Base-by-base conservation (phyloP, 2,888 invertebrate species). In the Dryocosmus kuriphilus region DNA sequence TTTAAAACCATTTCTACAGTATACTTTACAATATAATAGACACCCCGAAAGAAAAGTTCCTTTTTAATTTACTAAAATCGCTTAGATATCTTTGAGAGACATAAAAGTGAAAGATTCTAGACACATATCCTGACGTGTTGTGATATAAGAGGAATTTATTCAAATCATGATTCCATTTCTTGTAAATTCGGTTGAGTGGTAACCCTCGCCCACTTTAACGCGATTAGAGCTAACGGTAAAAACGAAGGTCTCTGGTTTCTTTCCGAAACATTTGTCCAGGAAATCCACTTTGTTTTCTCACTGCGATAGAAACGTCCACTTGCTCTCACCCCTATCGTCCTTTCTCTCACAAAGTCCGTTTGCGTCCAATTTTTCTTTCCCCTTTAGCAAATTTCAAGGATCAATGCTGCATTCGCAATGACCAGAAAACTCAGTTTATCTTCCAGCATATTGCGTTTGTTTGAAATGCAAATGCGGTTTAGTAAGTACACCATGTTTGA, bases 131-230 rank as follows among this genome's bases (percentile, higher is more conserved):
- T 38, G 1, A 38, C 11, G 11, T 0, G 35, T 38, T 41, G 41
- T n/a, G n/a, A n/a, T 19, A 7, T n/a, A 55, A 55, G 2, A 55
- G 46, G 27, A 24, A 67, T 41, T 67, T 24, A 67, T 67, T 67
- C 67, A 24, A 46, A 41, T 67, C 67, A 67, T 67, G 67, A 46
- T 24, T 67, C 41, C 27, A 41, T 41, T 41, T 41, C 41, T 41
- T 27, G 14, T 46, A n/a, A 46, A 27, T 75, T 63, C 79, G 81
- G 77, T 84, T 86, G 87, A 88, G 87, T 86, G 85, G 86, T 83
- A 88, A 88, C 88, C 86, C 89, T 89, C 89, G 88, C 90, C 89
- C 87, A 88, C 90, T 90, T 88, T 89, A 89, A 89, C 88, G 87
- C 88, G 90, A 71, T 71, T 71, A 71, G 71, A 51, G 51, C 46